Evolutionary conservation across 2,113 vertebrate species (phyloP), one percentile per base, ranked within the genome.

Genomic region (Muntiacus reevesi): DNA sequence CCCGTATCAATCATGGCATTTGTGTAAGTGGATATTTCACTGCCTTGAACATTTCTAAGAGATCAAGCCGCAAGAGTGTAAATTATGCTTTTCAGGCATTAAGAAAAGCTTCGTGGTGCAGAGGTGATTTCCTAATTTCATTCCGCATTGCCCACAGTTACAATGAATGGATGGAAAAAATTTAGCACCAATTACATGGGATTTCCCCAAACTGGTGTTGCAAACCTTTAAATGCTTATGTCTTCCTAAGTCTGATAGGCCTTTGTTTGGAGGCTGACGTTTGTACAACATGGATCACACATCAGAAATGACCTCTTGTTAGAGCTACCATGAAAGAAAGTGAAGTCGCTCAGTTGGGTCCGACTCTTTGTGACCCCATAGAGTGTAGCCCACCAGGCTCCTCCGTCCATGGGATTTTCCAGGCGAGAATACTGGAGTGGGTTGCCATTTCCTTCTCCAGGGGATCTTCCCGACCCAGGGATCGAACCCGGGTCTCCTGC

Each of bases 1-100:
- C 30, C 9, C 3, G 6, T 10, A 6, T 59, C 16, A 0, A 3
- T n/a, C 33, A 19, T 1, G 47, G 1, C 0, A 0, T 67, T 47
- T 17, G 2, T 28, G 33, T 25, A 23, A 52, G 28, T 1, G 52
- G 40, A 0, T 60, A 25, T 91, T 54, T 91, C n/a, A 28, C 30
- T 15, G 43, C 33, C 36, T 57, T 43, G 27, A 40, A 60, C 12
- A 10, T 82, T 81, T 82, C 47, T 16, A 7, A 45, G 19, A 7
- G 40, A 45, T 10, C 6, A 13, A 14, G 36, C 55, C 1, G 0
- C 17, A 30, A 11, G 12, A 19, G 10, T 83, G 67, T 7, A 13
- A 36, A 50, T 78, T 91, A 23, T 6, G 4, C 4, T 95, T 59
- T 86, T 10, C 3, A 5, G 2, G 43, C 50, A 2, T 45, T 54